Percentiles rank a stretch among this genome's conserved stretches.
These are phyloP conservation scores for Vombatus ursinus DNA, from an alignment of 2,113 vertebrate genomes.

Conservation along the genomic window DNA sequence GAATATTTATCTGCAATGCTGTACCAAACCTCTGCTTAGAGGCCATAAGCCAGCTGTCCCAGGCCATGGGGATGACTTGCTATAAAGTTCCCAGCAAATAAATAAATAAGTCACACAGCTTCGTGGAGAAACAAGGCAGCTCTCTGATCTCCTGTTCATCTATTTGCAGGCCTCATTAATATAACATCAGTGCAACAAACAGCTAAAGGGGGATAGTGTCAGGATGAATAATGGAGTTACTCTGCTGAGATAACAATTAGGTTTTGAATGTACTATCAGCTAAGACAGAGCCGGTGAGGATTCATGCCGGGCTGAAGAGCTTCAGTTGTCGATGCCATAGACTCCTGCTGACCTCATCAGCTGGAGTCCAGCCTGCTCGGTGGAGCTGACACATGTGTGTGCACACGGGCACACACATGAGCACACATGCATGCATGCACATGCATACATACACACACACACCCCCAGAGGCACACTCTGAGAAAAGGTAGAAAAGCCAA, in stretches of 20 bases:
- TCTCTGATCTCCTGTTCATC: constrained; percentile 84
- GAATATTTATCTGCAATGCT: constrained; percentile 43
- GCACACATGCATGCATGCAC: neutral
- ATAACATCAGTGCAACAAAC: constrained; percentile 88
- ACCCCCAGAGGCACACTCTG: neutral
- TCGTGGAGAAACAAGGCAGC: constrained; percentile 77
- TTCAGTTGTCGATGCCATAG: constrained; percentile 40
- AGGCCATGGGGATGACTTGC: constrained; percentile 58
- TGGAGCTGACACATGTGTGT: neutral
- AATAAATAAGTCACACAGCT: constrained; percentile 80
- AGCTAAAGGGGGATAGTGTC: constrained; percentile 84
- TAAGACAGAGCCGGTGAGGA: constrained; percentile 79
- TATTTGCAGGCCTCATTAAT: constrained; percentile 88
- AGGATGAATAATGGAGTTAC: constrained; percentile 87
- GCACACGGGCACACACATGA: neutral
- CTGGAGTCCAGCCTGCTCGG: constrained; percentile 46
- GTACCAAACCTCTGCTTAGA: constrained; percentile 31
- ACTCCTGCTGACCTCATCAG: constrained; percentile 73
- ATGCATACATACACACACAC: neutral
- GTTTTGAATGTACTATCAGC: constrained; percentile 84
- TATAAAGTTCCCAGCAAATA: constrained; percentile 74
- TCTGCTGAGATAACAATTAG: constrained; percentile 88
- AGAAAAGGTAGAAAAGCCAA: neutral
- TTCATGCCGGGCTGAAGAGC: constrained; percentile 75
- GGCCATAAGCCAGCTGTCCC: constrained; percentile 46